Percentiles rank a stretch among this genome's conserved stretches.
Evolutionary conservation across 1,140 invertebrate species (phyloP).

Genomic region (Cyclargus thomasi): DNA sequence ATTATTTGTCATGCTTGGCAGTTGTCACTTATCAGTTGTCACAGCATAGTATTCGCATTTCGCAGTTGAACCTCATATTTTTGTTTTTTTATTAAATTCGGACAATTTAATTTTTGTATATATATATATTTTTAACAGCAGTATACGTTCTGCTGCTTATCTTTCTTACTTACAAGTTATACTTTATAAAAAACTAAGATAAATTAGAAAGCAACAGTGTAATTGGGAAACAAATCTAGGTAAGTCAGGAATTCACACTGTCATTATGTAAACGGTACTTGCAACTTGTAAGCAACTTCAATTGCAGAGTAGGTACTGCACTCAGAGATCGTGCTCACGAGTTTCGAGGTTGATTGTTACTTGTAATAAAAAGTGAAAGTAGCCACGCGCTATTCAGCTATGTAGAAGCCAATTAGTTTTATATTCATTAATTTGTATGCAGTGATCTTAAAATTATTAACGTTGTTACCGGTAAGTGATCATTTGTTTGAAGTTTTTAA

Average conservation of each 20-base stretch:
- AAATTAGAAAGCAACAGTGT: not conserved
- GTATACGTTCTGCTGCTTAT: too few relatives aligned
- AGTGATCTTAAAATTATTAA: not conserved
- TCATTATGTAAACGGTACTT: slow-evolving; percentile 21
- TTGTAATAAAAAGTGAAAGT: slow-evolving; percentile 37
- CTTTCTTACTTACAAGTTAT: too few relatives aligned
- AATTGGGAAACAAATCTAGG: not conserved
- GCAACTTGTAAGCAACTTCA: slow-evolving; percentile 17
- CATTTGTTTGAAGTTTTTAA: slow-evolving; percentile 23
- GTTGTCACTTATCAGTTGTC: too few relatives aligned
- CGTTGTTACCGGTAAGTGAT: not conserved
- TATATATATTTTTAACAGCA: too few relatives aligned
- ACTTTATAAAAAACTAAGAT: not conserved
- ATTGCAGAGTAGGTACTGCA: slow-evolving; percentile 7
- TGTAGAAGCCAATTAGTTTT: not conserved
- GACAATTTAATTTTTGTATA: too few relatives aligned
- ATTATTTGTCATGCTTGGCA: too few relatives aligned
- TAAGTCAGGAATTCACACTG: not conserved
- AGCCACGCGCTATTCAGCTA: slow-evolving; percentile 25
- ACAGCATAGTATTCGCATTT: too few relatives aligned
- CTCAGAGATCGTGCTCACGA: slow-evolving; percentile 16
- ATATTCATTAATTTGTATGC: not conserved
- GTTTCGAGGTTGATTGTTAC: slow-evolving; percentile 1
- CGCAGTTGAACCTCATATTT: too few relatives aligned
- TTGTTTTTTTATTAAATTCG: too few relatives aligned